Evolutionary conservation across 1,140 invertebrate species (phyloP).

Genomic region (Propsilocerus akamusi): DNA sequence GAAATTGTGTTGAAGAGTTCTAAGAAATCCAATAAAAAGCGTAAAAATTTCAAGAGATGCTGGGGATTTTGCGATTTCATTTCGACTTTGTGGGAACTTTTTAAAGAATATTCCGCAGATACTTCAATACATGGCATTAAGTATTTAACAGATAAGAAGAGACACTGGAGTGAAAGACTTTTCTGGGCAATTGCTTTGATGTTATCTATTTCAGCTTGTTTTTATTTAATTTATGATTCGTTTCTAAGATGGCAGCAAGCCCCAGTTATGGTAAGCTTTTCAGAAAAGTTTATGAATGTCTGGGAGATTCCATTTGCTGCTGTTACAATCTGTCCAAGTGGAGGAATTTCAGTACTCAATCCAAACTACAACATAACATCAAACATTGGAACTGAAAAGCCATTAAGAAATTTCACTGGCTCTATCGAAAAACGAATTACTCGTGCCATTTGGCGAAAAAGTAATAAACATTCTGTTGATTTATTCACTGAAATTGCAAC

Average conservation of each 20-base stretch:
- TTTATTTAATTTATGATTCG: neutral
- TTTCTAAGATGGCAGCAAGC: conserved; percentile 30
- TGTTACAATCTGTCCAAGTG: conserved; percentile 32
- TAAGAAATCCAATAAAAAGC: neutral
- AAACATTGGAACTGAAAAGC: neutral
- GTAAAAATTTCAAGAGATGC: neutral
- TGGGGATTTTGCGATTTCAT: neutral
- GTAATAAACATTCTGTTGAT: neutral
- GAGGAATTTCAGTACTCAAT: neutral
- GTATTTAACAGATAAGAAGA: neutral
- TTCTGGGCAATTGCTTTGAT: neutral
- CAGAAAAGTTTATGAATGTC: conserved; percentile 35
- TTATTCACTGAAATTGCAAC: conserved; percentile 5
- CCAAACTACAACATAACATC: neutral
- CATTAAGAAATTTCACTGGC: neutral
- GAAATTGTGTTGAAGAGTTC: too few relatives aligned
- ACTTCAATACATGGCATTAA: neutral
- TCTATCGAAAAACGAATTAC: neutral
- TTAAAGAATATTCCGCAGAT: neutral
- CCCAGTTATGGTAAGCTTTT: conserved; percentile 42
- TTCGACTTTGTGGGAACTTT: neutral
- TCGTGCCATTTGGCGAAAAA: neutral
- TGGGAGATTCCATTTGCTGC: conserved; percentile 42
- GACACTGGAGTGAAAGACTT: neutral
- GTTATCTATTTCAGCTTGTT: neutral